Percentiles rank a stretch among this genome's conserved stretches.
Evolutionary conservation across 2,113 vertebrate species (phyloP).

Genomic region (Aldabrachelys gigantea): DNA sequence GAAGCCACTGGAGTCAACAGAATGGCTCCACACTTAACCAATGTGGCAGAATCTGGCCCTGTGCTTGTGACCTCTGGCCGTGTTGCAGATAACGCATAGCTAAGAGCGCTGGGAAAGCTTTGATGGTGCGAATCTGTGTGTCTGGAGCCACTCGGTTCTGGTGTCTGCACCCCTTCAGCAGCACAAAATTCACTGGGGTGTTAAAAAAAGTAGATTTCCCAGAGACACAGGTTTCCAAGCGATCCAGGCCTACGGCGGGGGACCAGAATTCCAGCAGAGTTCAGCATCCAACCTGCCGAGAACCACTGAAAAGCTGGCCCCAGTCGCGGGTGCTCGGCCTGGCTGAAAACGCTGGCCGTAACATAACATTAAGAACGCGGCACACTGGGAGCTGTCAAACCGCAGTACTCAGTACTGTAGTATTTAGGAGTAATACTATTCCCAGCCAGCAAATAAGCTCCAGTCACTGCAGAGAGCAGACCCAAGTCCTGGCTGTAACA

Average conservation of each 20-base stretch:
- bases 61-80: too few species aligned
- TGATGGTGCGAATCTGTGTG: background rate
- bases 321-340: background rate
- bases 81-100: background rate
- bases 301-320: background rate
- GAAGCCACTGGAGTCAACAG: background rate
- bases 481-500: background rate
- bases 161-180: background rate
- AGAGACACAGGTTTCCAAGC: background rate
- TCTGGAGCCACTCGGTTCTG: background rate
- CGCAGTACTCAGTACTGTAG: too few species aligned
- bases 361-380: background rate
- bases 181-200: background rate
- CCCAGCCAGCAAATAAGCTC: background rate
- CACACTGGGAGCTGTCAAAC: background rate
- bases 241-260: too few species aligned
- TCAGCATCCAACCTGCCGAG: background rate
- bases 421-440: background rate
- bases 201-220: background rate
- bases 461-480: background rate
- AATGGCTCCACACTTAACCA: background rate
- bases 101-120: background rate
- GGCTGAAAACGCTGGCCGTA: background rate
- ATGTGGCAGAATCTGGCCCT: background rate
- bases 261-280: background rate